Conservation (phyloP, 1,140 invertebrate species). For the Hesperophylax magnus region DNA sequence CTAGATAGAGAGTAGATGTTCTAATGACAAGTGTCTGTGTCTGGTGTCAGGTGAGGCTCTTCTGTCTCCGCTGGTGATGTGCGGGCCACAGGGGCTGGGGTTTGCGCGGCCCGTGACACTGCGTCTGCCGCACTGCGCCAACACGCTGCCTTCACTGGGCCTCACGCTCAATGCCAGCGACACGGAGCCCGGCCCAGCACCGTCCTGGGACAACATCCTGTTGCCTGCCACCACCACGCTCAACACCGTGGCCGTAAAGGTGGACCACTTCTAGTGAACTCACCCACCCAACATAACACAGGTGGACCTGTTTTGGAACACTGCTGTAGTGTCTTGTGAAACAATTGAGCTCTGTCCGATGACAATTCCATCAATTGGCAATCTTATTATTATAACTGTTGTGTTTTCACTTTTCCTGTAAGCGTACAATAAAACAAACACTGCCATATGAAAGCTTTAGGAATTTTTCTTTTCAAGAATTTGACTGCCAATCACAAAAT, state of each 20-base stretch:
- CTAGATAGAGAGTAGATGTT: too few relatives aligned
- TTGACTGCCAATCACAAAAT: too few relatives aligned
- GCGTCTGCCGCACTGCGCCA: conserved; percentile 82
- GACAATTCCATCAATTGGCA: too few relatives aligned
- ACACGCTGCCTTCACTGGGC: conserved; percentile 78
- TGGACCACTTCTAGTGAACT: conserved; percentile 84
- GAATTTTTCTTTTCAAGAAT: too few relatives aligned
- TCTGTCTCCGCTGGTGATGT: conserved; percentile 94
- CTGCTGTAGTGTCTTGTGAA: too few relatives aligned
- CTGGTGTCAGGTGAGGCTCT: conserved; percentile 93
- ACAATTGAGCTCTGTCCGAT: too few relatives aligned
- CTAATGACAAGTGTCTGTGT: neutral
- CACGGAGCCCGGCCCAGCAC: conserved; percentile 76
- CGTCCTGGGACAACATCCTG: conserved; percentile 83
- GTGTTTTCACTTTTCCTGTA: too few relatives aligned
- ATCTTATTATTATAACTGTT: too few relatives aligned
- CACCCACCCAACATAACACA: too few relatives aligned
- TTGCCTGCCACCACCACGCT: conserved; percentile 83
- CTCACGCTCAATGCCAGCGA: conserved; percentile 86
- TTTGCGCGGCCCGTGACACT: conserved; percentile 91
- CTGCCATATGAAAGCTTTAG: too few relatives aligned
- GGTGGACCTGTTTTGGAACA: too few relatives aligned
- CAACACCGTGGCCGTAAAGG: conserved; percentile 89
- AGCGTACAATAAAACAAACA: too few relatives aligned
- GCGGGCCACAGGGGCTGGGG: conserved; percentile 92